phyloP scores from a whole-genome alignment of 2,888 invertebrate species.

The Philaethria dido region DNA sequence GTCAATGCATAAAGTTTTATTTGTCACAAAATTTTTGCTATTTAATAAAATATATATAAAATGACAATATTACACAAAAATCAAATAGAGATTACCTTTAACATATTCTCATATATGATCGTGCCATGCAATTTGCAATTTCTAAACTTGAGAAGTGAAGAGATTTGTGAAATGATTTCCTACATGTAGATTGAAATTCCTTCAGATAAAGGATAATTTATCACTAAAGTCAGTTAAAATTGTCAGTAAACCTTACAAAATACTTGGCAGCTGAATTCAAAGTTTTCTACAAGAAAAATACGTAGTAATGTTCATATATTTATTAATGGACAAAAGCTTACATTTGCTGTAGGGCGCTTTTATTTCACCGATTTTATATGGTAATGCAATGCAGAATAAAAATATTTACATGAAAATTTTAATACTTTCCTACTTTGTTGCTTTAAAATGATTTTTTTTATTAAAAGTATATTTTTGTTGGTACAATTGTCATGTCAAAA shows the following conservation, averaged over 20 bases:
- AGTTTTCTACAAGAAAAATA: constrained; percentile 1
- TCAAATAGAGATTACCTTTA: no score
- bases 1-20: no score
- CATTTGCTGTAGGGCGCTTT: constrained; percentile 32
- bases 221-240: background rate
- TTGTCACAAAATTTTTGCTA: no score
- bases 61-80: no score
- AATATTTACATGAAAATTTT: constrained; percentile 26
- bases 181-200: no score
- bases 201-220: no score
- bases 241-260: background rate
- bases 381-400: constrained; percentile 32
- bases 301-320: constrained; percentile 29
- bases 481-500: background rate
- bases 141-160: no score
- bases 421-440: constrained; percentile 20
- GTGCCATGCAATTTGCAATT: no score
- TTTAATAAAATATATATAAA: no score
- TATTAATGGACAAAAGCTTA: constrained; percentile 33
- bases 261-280: background rate
- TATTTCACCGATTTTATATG: constrained; percentile 33
- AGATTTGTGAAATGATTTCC: no score
- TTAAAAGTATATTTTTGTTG: background rate
- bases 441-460: constrained; percentile 12
- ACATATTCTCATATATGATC: no score